A percentile compares a stretch with the other conserved stretches of the same genome.
phyloP scores from a whole-genome alignment of 2,797 vertebrate genomes.

The Florisuga fusca region DNA sequence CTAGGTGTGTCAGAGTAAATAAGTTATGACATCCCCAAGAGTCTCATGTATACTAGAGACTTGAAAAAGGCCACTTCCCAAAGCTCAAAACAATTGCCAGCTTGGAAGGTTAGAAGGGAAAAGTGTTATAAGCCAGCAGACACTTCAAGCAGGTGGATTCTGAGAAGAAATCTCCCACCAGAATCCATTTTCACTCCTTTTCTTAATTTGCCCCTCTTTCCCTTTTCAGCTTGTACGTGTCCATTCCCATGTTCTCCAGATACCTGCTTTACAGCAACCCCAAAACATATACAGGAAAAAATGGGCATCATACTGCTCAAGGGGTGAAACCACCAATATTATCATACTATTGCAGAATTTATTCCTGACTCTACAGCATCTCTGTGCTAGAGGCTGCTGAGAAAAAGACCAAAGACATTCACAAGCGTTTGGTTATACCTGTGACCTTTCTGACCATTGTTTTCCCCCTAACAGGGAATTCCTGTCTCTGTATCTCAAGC shows the following conservation, averaged over 20 bases:
- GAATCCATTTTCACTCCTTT: not conserved
- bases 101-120: not conserved
- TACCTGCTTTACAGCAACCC: not conserved
- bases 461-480: not conserved
- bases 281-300: not conserved
- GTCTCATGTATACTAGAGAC: not conserved
- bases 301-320: rapidly evolving
- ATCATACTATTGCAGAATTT: not conserved
- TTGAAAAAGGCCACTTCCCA: not conserved
- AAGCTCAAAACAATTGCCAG: not conserved
- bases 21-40: not conserved
- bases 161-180: not conserved
- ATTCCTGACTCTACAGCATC: not conserved
- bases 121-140: not conserved
- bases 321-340: not conserved
- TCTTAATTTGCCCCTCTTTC: not conserved
- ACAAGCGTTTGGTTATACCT: not conserved
- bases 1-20: not conserved
- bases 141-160: not conserved
- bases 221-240: rapidly evolving
- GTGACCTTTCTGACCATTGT: not conserved
- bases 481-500: not conserved
- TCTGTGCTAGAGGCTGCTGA: not conserved
- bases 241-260: rapidly evolving
- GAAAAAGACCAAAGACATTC: not conserved